phyloP scores from a whole-genome alignment of 1,140 invertebrate genomes.

The Scaptomyza hsui region DNA sequence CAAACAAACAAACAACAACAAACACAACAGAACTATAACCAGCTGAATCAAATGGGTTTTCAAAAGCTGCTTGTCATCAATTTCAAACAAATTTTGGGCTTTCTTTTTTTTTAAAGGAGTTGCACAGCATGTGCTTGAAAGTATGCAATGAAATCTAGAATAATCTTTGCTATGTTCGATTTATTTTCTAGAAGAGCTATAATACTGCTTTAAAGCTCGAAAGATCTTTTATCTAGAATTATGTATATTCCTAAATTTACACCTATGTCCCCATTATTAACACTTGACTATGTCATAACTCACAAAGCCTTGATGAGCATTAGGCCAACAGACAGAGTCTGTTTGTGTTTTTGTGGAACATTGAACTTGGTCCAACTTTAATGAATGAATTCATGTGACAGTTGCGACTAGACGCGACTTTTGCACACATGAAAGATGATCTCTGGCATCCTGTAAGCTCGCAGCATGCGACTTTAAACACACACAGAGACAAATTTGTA shows the following conservation, averaged over 20 bases:
- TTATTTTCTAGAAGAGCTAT: no score
- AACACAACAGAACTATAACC: not conserved
- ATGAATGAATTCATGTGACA: not conserved
- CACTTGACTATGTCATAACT: slow-evolving; percentile 21
- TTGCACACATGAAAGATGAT: slow-evolving; percentile 4
- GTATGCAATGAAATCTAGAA: slow-evolving; percentile 1
- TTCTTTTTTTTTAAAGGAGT: slow-evolving; percentile 2
- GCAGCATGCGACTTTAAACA: slow-evolving; percentile 40
- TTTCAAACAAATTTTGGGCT: slow-evolving; percentile 6
- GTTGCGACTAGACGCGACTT: not conserved
- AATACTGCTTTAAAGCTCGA: no score
- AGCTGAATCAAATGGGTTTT: slow-evolving; percentile 36
- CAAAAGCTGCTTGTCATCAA: slow-evolving; percentile 33
- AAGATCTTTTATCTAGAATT: no score
- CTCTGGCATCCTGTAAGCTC: slow-evolving; percentile 10
- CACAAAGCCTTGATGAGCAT: slow-evolving; percentile 37
- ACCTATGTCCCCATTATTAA: not conserved
- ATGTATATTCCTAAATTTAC: no score
- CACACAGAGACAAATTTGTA: slow-evolving; percentile 43
- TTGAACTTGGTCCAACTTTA: slow-evolving; percentile 30
- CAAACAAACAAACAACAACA: not conserved
- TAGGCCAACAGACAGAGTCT: slow-evolving; percentile 4
- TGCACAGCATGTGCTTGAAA: slow-evolving; percentile 4
- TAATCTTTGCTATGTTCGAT: not conserved
- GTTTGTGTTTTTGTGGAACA: slow-evolving; percentile 12